A percentile compares a stretch with the other conserved stretches of the same genome.
Evolutionary conservation across 2,113 vertebrate genomes (phyloP).

Genomic region (Platichthys flesus): DNA sequence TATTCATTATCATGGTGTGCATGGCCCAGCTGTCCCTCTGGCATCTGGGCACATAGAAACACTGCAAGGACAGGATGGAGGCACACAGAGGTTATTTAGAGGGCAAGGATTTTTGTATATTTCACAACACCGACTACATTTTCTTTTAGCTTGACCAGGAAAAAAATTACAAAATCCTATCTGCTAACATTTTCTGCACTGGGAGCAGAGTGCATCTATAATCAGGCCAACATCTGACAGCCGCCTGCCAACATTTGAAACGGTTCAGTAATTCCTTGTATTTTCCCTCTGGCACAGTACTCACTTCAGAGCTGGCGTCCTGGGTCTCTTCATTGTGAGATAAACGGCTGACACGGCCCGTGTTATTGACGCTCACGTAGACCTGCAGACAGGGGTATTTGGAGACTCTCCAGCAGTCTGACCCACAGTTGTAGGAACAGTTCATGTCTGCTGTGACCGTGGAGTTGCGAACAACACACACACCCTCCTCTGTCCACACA

Average conservation of each 20-base stretch:
- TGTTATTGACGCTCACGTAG: conserved; percentile 92
- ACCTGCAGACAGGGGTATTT: conserved; percentile 96
- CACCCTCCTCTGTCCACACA: conserved; percentile 92
- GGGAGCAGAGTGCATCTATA: conserved; percentile 19
- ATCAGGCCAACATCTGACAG: conserved; percentile 52
- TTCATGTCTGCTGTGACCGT: conserved; percentile 91
- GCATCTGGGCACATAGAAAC: conserved; percentile 93
- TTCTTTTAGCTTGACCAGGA: conserved; percentile 16
- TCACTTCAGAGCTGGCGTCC: conserved; percentile 92
- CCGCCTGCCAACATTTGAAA: conserved; percentile 61
- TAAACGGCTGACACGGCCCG: conserved; percentile 88
- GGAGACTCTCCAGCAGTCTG: conserved; percentile 92
- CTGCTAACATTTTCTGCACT: conserved; percentile 27
- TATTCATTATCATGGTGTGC: conserved; percentile 85
- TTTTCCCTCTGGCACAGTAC: conserved; percentile 61
- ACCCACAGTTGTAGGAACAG: conserved; percentile 93
- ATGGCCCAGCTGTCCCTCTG: conserved; percentile 88
- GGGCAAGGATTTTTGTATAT: conserved; percentile 16
- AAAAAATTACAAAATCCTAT: conserved; percentile 25
- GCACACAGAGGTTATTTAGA: conserved; percentile 26
- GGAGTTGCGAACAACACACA: conserved; percentile 90
- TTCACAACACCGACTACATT: conserved; percentile 6
- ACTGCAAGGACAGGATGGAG: conserved; percentile 79
- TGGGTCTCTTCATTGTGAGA: conserved; percentile 93
- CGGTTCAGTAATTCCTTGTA: conserved; percentile 52